Evolutionary conservation across 2,888 invertebrate species (phyloP), one percentile per base, ranked within the genome.

Genomic region (Machimus atricapillus): DNA sequence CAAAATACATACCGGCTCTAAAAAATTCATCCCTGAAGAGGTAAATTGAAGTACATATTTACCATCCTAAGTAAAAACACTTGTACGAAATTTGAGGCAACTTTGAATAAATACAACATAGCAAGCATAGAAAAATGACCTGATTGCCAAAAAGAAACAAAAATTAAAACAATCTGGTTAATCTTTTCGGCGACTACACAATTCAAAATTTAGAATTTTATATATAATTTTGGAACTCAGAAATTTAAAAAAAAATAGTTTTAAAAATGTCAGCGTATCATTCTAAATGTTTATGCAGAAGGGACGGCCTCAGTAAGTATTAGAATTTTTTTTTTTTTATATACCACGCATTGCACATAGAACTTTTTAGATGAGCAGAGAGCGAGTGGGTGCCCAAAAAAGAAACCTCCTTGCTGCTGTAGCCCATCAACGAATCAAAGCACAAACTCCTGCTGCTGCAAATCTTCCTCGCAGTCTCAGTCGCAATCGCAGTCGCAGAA

Each of bases 251-350:
- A 4, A 46, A 46, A 66, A 27, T 23, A 1, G 0, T 27, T 27
- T 66, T 8, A 27, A 66, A 27, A 23, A 66, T 23, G 66, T 23
- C 8, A 19, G 56, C 19, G 34, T 7, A n/a, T 19, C 19, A 16
- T 7, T 31, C 23, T 6, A 46, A 46, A 52, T 79, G 96, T 0
- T 94, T 94, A 83, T 96, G 96, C 91, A 93, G 94, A 52, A 91
- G 95, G 7, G 96, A 66, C n/a, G 56, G 34, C 6, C 40, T 82
- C 46, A 87, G 34, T 52, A 58, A 1, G 56, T 5, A 52, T 16
- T 79, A 9, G 40, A 3, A 2, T 1, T 46, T 77, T 19, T 43
- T 77, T 19, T 43, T 2, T 19, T n/a, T 5, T 46, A 7, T 7
- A 2, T 78, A 8, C 34, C 7, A 7, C 16, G 4, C 23, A 27